phyloP scores from a whole-genome alignment of 2,888 invertebrate genomes.

The Siphlonurus alternatus region DNA sequence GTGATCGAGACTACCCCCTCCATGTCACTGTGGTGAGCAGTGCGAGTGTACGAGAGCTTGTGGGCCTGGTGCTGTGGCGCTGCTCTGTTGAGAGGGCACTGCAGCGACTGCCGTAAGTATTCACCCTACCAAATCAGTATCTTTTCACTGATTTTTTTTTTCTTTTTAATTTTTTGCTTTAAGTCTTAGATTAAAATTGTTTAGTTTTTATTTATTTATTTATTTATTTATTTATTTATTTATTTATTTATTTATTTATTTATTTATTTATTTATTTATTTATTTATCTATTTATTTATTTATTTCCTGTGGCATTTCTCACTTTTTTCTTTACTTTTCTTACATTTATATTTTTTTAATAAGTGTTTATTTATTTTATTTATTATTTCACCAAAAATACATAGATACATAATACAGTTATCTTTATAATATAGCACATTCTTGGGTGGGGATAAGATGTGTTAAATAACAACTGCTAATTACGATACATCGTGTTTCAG shows the following conservation, averaged over 20 bases:
- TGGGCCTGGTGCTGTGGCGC: slow-evolving; percentile 84
- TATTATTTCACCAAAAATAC: too few species aligned
- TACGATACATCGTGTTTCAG: slow-evolving; percentile 21
- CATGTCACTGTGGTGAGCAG: slow-evolving; percentile 61
- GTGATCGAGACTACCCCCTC: slow-evolving; percentile 68
- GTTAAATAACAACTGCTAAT: background rate
- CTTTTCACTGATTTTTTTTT: too few species aligned
- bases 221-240: background rate
- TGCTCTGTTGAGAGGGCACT: slow-evolving; percentile 27
- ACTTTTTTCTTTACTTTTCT: too few species aligned
- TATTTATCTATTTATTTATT: background rate
- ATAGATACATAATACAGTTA: too few species aligned
- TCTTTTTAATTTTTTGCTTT: too few species aligned
- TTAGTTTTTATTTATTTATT: too few species aligned
- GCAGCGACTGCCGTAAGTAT: background rate
- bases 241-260: background rate
- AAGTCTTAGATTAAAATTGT: too few species aligned
- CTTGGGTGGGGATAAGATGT: too few species aligned
- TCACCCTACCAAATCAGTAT: too few species aligned
- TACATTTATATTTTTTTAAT: too few species aligned
- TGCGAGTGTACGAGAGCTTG: slow-evolving; percentile 77
- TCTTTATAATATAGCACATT: too few species aligned
- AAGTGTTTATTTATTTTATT: too few species aligned
- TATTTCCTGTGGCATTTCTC: background rate
- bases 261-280: background rate